Evolutionary conservation across 2,888 invertebrate genomes (phyloP).

Genomic region (Nebria salina): DNA sequence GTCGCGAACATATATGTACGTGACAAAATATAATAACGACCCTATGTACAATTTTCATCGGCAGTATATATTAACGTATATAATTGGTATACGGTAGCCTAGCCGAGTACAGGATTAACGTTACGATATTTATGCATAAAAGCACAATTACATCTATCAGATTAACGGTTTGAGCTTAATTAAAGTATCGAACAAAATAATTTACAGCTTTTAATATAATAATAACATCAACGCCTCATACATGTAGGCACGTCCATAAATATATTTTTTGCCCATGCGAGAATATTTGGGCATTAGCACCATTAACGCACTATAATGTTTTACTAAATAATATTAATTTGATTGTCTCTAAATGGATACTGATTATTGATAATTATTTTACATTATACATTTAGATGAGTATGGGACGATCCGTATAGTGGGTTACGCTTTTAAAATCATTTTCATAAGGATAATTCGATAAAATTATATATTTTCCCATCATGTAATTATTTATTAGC

Average conservation of each 20-base stretch:
- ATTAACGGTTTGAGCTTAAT: conserved; percentile 42
- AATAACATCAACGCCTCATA: conserved; percentile 6
- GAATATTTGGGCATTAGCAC: not conserved
- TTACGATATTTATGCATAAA: conserved; percentile 30
- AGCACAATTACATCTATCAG: conserved; percentile 46
- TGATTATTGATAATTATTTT: not conserved
- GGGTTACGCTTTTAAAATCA: not conserved
- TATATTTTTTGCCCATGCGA: not conserved
- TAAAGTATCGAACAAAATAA: conserved; percentile 44
- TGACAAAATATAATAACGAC: not conserved
- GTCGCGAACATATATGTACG: not conserved
- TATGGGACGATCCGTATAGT: not conserved
- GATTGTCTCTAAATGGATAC: not conserved
- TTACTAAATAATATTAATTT: not conserved
- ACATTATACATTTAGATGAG: not conserved
- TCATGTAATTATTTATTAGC: no score
- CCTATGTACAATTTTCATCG: not conserved
- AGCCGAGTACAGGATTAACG: not conserved
- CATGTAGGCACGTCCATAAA: not conserved
- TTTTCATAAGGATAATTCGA: not conserved
- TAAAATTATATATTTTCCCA: not conserved
- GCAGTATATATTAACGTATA: not conserved
- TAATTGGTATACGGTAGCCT: not conserved
- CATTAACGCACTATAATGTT: not conserved
- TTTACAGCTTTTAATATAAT: conserved; percentile 46